A percentile compares a stretch with the other conserved stretches of the same genome.
phyloP scores from a whole-genome alignment of 37 sponge, comb jelly and placozoan genomes.

The Aplysina aerophoba region DNA sequence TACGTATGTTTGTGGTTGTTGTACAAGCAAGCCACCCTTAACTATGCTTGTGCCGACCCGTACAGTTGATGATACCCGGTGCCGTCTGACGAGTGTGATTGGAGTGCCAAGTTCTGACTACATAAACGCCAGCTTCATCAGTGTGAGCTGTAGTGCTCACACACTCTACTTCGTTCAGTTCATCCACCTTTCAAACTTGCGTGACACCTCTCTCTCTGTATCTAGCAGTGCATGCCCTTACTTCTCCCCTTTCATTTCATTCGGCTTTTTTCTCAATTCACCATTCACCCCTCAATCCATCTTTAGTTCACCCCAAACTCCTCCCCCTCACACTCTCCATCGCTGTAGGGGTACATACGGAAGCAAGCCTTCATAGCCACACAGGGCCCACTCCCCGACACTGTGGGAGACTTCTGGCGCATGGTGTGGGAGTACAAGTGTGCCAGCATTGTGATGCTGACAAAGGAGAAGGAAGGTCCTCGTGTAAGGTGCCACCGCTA shows the following conservation, averaged over 20 bases:
- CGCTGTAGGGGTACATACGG: constrained; percentile 71
- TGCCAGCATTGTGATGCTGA: constrained; percentile 88
- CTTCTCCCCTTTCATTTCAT: too few relatives aligned
- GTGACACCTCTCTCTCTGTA: too few relatives aligned
- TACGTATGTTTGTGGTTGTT: not conserved
- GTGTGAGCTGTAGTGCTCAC: constrained; percentile 64
- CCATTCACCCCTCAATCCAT: too few relatives aligned
- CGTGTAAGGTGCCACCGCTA: constrained; percentile 80
- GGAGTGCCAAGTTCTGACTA: constrained; percentile 95
- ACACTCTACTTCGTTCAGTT: too few relatives aligned
- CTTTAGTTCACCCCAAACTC: too few relatives aligned
- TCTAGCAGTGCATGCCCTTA: too few relatives aligned
- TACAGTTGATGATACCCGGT: constrained; percentile 59
- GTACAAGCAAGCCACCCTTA: too few relatives aligned
- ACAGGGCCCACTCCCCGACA: constrained; percentile 91
- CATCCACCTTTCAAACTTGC: too few relatives aligned
- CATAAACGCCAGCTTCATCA: constrained; percentile 95
- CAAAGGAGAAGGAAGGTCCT: constrained; percentile 76
- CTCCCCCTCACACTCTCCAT: not conserved
- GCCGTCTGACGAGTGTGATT: constrained; percentile 51
- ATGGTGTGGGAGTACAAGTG: constrained; percentile 92
- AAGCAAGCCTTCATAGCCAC: constrained; percentile 88
- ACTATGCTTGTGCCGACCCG: too few relatives aligned
- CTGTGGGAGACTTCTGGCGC: constrained; percentile 89
- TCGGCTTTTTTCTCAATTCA: too few relatives aligned